phyloP scores from a whole-genome alignment of 2,888 invertebrate species.

The Myathropa florea region DNA sequence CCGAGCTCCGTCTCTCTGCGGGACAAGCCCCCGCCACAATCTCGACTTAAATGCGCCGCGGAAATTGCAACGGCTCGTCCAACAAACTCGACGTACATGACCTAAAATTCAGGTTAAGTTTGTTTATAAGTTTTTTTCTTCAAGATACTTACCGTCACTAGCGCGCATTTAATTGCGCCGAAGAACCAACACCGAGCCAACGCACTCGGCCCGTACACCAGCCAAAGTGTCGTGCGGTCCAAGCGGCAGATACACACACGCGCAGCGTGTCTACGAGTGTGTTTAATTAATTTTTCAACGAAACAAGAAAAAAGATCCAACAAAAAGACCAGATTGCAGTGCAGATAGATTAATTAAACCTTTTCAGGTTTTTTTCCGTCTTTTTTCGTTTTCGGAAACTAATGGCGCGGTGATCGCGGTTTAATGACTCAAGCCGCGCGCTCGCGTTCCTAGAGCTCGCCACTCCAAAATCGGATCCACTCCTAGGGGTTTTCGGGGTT shows the following conservation, averaged over 20 bases:
- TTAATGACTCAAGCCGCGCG: conserved; percentile 18
- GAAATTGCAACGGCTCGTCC: conserved; percentile 48
- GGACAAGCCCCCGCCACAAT: not conserved
- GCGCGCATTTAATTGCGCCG: conserved; percentile 34
- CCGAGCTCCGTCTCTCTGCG: not conserved
- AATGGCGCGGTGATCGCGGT: conserved; percentile 41
- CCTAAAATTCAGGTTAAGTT: conserved; percentile 70
- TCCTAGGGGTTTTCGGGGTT: conserved; percentile 18
- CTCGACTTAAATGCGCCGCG: conserved; percentile 46
- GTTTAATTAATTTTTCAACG: conserved; percentile 60
- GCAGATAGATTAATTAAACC: conserved; percentile 60
- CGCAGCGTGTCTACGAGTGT: not conserved
- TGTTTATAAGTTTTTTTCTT: conserved; percentile 55
- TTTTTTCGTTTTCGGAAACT: conserved; percentile 19
- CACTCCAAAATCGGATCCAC: not conserved
- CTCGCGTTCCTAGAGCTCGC: not conserved
- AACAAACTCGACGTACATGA: conserved; percentile 66
- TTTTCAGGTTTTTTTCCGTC: conserved; percentile 33
- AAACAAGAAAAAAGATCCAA: conserved; percentile 11
- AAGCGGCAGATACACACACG: not conserved
- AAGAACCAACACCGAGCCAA: not conserved
- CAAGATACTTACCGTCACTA: conserved; percentile 51
- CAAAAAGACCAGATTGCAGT: conserved; percentile 10
- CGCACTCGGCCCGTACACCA: too few relatives aligned
- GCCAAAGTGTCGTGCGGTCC: not conserved